These are phyloP conservation scores for Eptatretus atami DNA, from an alignment of 2,797 vertebrate genomes.

Conservation along the genomic window DNA sequence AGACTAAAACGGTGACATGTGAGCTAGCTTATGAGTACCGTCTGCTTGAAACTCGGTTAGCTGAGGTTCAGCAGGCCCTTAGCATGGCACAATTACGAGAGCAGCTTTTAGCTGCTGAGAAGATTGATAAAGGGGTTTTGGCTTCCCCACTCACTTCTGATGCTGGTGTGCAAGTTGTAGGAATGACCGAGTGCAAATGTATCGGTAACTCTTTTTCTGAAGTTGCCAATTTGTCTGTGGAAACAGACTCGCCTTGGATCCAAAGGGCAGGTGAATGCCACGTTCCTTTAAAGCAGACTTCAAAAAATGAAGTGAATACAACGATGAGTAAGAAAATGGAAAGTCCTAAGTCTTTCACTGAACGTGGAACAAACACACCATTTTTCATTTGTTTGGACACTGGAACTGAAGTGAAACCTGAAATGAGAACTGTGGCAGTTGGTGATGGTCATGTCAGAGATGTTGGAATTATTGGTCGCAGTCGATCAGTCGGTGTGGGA, in stretches of 20 bases:
- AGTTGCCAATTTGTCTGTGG: constrained; percentile 17
- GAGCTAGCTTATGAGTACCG: not conserved
- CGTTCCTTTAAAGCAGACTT: too few relatives aligned
- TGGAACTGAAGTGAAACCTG: constrained; percentile 34
- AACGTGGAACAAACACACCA: constrained; percentile 19
- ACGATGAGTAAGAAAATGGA: too few relatives aligned
- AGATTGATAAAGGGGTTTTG: constrained; percentile 36
- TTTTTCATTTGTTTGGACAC: constrained; percentile 22
- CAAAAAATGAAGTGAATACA: too few relatives aligned
- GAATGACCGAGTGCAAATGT: not conserved
- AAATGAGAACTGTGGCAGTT: constrained; percentile 31
- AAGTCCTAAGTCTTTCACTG: not conserved
- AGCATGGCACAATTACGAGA: constrained; percentile 12
- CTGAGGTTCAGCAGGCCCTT: not conserved
- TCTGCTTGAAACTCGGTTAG: not conserved
- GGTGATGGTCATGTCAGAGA: constrained; percentile 86
- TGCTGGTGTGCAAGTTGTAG: constrained; percentile 28
- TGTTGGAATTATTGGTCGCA: constrained; percentile 9
- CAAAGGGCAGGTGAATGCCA: not conserved
- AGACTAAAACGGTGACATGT: not conserved
- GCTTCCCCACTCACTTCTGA: constrained; percentile 27
- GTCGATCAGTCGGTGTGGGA: constrained; percentile 44
- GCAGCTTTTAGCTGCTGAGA: constrained; percentile 53
- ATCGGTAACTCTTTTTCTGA: constrained; percentile 11
- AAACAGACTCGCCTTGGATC: not conserved